Evolutionary conservation across 2,797 vertebrate genomes (phyloP), one percentile per base, ranked within the genome.

Genomic region (Tragelaphus eurycerus): DNA sequence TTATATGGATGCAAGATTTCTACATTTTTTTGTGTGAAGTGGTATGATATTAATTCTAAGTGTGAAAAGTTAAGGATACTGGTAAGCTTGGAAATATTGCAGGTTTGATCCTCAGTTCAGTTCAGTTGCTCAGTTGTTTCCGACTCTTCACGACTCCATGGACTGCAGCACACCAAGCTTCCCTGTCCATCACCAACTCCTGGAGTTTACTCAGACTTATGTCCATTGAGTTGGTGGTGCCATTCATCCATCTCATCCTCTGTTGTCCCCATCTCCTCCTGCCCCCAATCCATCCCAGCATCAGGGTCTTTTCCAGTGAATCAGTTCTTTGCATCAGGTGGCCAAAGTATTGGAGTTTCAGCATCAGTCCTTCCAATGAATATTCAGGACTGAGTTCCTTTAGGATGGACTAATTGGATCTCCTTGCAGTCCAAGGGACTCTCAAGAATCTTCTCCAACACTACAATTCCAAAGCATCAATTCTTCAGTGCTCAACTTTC

Each of bases 191-290:
- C 64, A 67, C n/a, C 64, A 34, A 21, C n/a, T 34, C 64, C 64
- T 67, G 10, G 64, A 34, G 64, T 34, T 67, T 34, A 67, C n/a
- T 34, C n/a, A 67, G 6, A 67, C n/a, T 67, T 11, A 34, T 34
- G 64, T 34, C n/a, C 9, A 12, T 34, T 34, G 64, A 34, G 17
- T 67, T 67, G 64, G 64, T 67, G 64, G 34, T 67, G 19, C 64
- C 17, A 67, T 34, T n/a, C 64, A 34, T 6, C 64, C 9, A 67
- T 67, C 64, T 34, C 64, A 67, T 34, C n/a, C 9, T 21, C 64
- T 21, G 17, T 67, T 0, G 0, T 67, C 19, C n/a, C 64, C 64
- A 12, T 67, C n/a, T 67, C 64, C n/a, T 67, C 9, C 64, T 0
- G 2, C 64, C 64, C 34, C 34, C 9, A 11, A 34, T 67, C 64